Evolutionary conservation across 2,113 vertebrate species (phyloP).

Genomic region (Panthera tigris): DNA sequence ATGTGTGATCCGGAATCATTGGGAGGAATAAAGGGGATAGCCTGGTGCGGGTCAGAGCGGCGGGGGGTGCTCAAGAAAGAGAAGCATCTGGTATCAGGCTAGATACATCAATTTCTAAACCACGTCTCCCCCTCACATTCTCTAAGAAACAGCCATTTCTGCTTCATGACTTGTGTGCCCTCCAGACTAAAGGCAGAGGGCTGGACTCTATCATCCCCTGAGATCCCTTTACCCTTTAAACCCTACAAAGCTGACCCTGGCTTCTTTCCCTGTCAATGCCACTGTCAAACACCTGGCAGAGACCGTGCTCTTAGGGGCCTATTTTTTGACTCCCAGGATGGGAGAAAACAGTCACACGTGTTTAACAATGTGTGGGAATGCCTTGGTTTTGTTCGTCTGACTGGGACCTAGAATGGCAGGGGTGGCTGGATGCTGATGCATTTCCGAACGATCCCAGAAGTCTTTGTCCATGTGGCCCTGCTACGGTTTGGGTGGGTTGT

Average conservation of each 20-base stretch:
- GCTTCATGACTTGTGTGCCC: neutral
- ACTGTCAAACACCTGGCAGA: neutral
- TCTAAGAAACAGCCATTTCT: neutral
- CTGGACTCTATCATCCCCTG: fast-evolving
- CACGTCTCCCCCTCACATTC: neutral
- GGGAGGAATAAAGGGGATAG: neutral
- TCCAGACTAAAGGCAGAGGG: neutral
- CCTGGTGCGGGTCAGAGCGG: neutral
- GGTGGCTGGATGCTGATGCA: neutral
- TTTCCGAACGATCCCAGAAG: neutral
- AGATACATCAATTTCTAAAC: neutral
- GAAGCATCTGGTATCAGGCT: neutral
- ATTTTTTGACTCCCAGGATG: neutral
- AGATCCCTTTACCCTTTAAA: neutral
- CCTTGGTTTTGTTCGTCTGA: neutral
- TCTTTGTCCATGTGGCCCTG: neutral
- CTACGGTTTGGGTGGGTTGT: neutral
- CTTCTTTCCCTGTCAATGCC: neutral
- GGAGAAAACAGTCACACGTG: neutral
- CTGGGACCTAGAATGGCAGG: neutral
- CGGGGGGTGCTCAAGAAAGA: neutral
- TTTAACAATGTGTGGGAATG: neutral
- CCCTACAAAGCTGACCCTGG: neutral
- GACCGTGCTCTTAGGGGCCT: neutral
- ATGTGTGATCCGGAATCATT: neutral